Percentiles rank a stretch among this genome's conserved stretches.
These are phyloP conservation scores for Manduca sexta DNA, from an alignment of 1,140 invertebrate genomes.

Conservation along the genomic window DNA sequence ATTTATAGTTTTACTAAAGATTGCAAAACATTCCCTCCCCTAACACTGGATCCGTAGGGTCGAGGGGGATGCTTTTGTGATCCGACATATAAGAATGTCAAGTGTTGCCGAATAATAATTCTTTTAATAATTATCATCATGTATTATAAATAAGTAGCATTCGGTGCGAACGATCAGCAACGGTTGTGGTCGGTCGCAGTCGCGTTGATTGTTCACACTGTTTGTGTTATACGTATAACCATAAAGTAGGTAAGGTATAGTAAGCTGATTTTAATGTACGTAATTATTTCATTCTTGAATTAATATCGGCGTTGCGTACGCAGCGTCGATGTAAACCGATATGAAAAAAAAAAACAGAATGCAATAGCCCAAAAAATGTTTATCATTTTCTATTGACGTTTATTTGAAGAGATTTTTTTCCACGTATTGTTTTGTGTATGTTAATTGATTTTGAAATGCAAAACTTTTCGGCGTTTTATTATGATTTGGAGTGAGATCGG, in stretches of 20 bases:
- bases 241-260: conserved; percentile 67
- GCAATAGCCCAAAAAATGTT: conserved; percentile 68
- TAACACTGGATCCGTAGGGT: not conserved
- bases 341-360: conserved; percentile 55
- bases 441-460: conserved; percentile 53
- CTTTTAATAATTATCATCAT: conserved; percentile 69
- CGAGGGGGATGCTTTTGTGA: not conserved
- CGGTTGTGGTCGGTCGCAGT: not conserved
- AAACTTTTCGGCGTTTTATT: conserved; percentile 57
- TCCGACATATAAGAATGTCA: conserved; percentile 51
- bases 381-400: conserved; percentile 50
- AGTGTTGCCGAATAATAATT: conserved; percentile 70
- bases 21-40: conserved; percentile 31
- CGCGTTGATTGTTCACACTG: conserved; percentile 19
- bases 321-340: not conserved
- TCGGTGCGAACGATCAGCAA: not conserved
- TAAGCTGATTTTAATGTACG: conserved; percentile 70
- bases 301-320: conserved; percentile 48
- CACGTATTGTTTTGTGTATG: not conserved
- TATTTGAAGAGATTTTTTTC: not conserved
- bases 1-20: conserved; percentile 41
- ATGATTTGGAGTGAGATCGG: conserved; percentile 48
- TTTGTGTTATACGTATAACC: conserved; percentile 54
- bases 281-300: conserved; percentile 71
- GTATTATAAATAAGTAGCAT: conserved; percentile 61